Evolutionary conservation across 1,140 invertebrate species (phyloP), one percentile per base, ranked within the genome.

Genomic region (Mycetomoellerius zeteki): DNA sequence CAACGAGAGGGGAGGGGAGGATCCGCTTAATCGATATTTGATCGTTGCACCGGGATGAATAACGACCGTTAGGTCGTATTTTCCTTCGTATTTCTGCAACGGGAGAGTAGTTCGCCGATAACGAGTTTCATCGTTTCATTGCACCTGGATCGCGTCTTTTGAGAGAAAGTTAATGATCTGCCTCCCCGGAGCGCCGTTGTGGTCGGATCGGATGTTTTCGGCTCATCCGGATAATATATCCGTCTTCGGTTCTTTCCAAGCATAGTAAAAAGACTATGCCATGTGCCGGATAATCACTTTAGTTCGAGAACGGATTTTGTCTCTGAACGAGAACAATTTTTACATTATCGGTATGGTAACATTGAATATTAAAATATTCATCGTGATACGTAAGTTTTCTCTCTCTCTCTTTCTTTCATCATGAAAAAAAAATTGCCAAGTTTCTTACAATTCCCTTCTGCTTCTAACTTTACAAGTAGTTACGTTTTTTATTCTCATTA

Each of bases 11-110:
- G 21, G 14, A 19, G 3, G 6, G 7, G 64, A 33, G 16, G 52
- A 76, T 90, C 86, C 16, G 64, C 78, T 78, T 69, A 76, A 90
- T 90, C 78, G 86, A 90, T 86, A 81, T 84, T 78, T 69, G 33
- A 65, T 47, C 27, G 30, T 54, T 54, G 73, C 54, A 10, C 14
- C 33, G 67, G 72, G 65, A 81, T 86, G 62, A 78, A 69, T 67
- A 69, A 81, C 52, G 76, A 86, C 64, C 85, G 76, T 86, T 33
- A 58, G 80, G 37, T 75, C 58, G 54, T 84, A 84, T 84, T 84
- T 50, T 65, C 54, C 67, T 65, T 75, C n/a, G 62, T 52, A 54
- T 21, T 56, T 69, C 75, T 30, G 33, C 37, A 60, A 43, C 33
- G 54, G 2, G 16, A 19, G 21, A 43, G 56, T 65, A 24, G n/a